Percentiles rank a stretch among this genome's conserved stretches.
Conservation (phyloP, 2,888 invertebrate species). For the Leucoptera coffeella region DNA sequence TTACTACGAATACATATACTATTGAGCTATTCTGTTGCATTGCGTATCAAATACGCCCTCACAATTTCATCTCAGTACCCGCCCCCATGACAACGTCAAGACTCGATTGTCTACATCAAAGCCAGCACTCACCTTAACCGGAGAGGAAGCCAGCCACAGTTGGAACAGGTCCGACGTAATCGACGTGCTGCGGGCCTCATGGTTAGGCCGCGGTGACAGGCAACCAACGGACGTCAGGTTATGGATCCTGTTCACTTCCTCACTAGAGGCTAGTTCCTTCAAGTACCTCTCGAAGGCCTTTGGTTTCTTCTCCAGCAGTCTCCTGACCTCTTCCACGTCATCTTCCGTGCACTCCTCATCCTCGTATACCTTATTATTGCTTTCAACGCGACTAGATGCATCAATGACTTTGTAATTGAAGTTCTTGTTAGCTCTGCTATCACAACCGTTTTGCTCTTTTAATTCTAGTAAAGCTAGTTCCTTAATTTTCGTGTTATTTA, state of each 20-base stretch:
- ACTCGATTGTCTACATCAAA: too few relatives aligned
- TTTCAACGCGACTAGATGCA: conserved; percentile 24
- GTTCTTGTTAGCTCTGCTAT: conserved; percentile 19
- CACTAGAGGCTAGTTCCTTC: conserved; percentile 65
- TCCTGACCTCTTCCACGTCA: conserved; percentile 29
- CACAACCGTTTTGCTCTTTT: conserved; percentile 45
- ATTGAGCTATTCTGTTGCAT: too few relatives aligned
- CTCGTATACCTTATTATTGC: conserved; percentile 25
- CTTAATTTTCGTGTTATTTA: too few relatives aligned
- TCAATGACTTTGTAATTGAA: conserved; percentile 21
- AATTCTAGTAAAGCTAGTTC: conserved; percentile 23
- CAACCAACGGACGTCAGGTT: conserved; percentile 48
- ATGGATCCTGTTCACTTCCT: conserved; percentile 57
- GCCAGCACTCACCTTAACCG: conserved; percentile 62
- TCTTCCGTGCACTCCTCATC: conserved; percentile 38
- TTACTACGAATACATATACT: too few relatives aligned
- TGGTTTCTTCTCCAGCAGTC: conserved; percentile 48
- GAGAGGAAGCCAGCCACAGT: conserved; percentile 75
- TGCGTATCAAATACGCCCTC: too few relatives aligned
- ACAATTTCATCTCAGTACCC: too few relatives aligned
- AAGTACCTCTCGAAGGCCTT: conserved; percentile 70
- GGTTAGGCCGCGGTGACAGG: conserved; percentile 34
- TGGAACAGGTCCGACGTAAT: conserved; percentile 82
- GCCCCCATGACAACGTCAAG: too few relatives aligned
- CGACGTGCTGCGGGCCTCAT: conserved; percentile 60